These are phyloP conservation scores for Sylvia atricapilla DNA, from an alignment of 2,113 vertebrate genomes.

Conservation along the genomic window DNA sequence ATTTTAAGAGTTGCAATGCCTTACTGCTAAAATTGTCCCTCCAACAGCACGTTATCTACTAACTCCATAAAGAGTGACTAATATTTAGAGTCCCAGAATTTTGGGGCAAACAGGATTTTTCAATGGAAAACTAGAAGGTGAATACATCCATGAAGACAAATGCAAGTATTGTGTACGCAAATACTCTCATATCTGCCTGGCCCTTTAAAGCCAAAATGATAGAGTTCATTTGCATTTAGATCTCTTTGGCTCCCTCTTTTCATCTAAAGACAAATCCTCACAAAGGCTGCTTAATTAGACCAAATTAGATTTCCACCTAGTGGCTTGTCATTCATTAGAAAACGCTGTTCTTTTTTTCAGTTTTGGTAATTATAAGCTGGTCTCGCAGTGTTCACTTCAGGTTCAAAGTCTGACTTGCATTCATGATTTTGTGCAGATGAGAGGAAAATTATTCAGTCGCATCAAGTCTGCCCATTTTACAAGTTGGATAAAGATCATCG, in stretches of 20 bases:
- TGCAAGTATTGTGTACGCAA: neutral
- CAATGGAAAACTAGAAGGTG: neutral
- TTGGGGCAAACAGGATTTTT: neutral
- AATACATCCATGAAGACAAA: neutral
- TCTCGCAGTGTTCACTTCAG: slow-evolving; percentile 46
- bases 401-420: slow-evolving; percentile 50
- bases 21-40: neutral
- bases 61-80: neutral
- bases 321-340: slow-evolving; percentile 81
- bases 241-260: slow-evolving; percentile 75
- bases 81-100: neutral
- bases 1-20: neutral
- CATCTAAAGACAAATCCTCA: slow-evolving; percentile 82
- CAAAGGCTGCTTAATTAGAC: slow-evolving; percentile 85
- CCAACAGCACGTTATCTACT: neutral
- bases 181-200: slow-evolving; percentile 22
- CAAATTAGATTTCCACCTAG: slow-evolving; percentile 82
- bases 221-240: slow-evolving; percentile 82
- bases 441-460: slow-evolving; percentile 58
- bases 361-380: slow-evolving; percentile 74
- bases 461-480: slow-evolving; percentile 63
- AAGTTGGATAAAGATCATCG: slow-evolving; percentile 60
- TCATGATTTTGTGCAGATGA: slow-evolving; percentile 59
- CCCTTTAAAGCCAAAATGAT: slow-evolving; percentile 71
- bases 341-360: slow-evolving; percentile 74